These are phyloP conservation scores for Umimayanthus chanpuru DNA, from an alignment of 92 coral and sea anemone species.

Conservation along the genomic window DNA sequence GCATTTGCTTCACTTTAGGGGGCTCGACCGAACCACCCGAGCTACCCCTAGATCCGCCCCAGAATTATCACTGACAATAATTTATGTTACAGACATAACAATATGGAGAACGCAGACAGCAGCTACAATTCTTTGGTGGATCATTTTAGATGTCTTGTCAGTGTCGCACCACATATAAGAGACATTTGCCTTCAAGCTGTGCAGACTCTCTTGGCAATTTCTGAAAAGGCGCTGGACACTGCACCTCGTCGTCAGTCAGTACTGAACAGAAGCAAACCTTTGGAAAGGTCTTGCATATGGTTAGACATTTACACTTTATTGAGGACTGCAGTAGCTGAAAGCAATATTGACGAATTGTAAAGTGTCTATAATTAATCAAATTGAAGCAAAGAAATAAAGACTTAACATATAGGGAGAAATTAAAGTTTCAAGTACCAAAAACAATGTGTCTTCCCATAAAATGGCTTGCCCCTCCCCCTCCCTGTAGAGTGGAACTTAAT, in stretches of 20 bases:
- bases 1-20: no score
- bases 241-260: background rate
- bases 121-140: slow-evolving; percentile 12
- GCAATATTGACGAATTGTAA: background rate
- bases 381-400: no score
- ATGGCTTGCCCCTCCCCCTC: no score
- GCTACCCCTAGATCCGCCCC: no score
- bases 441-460: no score
- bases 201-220: background rate
- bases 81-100: slow-evolving; percentile 3
- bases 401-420: no score
- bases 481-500: no score
- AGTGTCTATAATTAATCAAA: no score
- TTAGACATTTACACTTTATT: background rate
- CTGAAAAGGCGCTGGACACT: background rate
- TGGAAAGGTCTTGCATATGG: slow-evolving; percentile 20
- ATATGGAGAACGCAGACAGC: background rate
- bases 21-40: no score
- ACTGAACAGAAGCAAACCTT: background rate
- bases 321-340: background rate
- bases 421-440: no score
- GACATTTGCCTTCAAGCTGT: slow-evolving; percentile 27
- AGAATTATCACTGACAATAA: background rate
- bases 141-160: slow-evolving; percentile 27
- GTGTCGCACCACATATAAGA: slow-evolving; percentile 14